Conservation (phyloP, 1,140 invertebrate species). For the Drosophila kanapiae region DNA sequence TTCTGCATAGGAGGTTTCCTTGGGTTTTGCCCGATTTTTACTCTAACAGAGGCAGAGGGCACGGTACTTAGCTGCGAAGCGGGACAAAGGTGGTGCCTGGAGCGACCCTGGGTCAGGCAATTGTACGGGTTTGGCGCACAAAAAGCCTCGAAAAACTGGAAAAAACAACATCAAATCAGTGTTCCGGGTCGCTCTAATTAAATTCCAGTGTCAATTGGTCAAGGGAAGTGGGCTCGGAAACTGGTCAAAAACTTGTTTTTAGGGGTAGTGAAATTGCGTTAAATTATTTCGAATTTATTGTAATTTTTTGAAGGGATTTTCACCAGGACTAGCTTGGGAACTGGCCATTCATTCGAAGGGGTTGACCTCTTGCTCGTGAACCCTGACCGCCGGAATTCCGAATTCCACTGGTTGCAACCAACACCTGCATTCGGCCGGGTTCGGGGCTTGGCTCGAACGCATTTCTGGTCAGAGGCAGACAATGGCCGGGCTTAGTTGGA, state of each 20-base stretch:
- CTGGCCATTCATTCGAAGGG: slow-evolving; percentile 12
- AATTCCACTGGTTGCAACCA: slow-evolving; percentile 34
- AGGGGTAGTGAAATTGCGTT: slow-evolving; percentile 34
- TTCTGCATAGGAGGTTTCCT: slow-evolving; percentile 62
- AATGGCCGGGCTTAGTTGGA: slow-evolving; percentile 35
- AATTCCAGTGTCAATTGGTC: slow-evolving; percentile 78
- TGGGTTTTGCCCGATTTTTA: slow-evolving; percentile 30
- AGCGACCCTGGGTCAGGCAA: slow-evolving; percentile 66
- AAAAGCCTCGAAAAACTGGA: slow-evolving; percentile 61
- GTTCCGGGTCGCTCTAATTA: slow-evolving; percentile 80
- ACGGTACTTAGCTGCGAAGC: slow-evolving; percentile 56
- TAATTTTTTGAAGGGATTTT: slow-evolving; percentile 40
- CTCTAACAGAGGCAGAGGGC: slow-evolving; percentile 10
- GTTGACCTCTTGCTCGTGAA: slow-evolving; percentile 37
- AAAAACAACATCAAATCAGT: slow-evolving; percentile 68
- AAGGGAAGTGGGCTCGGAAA: slow-evolving; percentile 32
- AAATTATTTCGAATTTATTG: slow-evolving; percentile 36
- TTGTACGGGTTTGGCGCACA: slow-evolving; percentile 38
- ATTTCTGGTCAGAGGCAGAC: slow-evolving; percentile 31
- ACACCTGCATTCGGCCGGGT: slow-evolving; percentile 39
- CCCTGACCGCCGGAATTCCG: slow-evolving; percentile 47
- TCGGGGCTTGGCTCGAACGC: slow-evolving; percentile 39
- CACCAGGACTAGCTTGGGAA: background rate
- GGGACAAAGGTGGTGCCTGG: slow-evolving; percentile 74
- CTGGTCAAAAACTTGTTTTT: slow-evolving; percentile 61